Evolutionary conservation across 2,797 vertebrate species (phyloP), one percentile per base, ranked within the genome.

Genomic region (Amniataba percoides): DNA sequence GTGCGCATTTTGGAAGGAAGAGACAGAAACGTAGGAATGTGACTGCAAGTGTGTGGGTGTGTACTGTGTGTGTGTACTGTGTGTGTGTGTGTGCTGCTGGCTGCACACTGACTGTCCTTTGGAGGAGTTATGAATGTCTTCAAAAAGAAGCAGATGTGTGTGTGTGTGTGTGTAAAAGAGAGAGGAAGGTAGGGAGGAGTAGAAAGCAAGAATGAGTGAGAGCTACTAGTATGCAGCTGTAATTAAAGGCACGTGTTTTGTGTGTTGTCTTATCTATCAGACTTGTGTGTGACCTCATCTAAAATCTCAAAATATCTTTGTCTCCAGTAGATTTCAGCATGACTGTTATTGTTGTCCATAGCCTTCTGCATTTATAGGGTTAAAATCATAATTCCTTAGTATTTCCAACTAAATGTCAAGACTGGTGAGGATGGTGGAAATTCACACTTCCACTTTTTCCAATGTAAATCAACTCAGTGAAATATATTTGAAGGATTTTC

Each of bases 61-160:
- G 58, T 7, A 0, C 8, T 7, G 34, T n/a, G 15, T 7, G 34
- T n/a, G 15, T 53, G 59, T 0, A 1, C 39, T n/a, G n/a, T n/a
- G n/a, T 53, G 59, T 0, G 0, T 39, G 11, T 59, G 23, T 56
- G n/a, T 42, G 19, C 48, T 14, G 61, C 13, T 25, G 52, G 40
- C 55, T 60, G n/a, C 52, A 21, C 13, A 36, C 25, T 42, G 19
- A 65, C n/a, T n/a, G n/a, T 13, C 39, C 25, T 40, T 16, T 16
- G 18, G 14, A 58, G 61, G 67, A 76, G 53, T 63, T 49, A 18
- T 9, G 21, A 65, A n/a, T 48, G 31, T 65, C 25, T 45, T 60
- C 25, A 52, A 25, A 56, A 51, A 42, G 73, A 64, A 59, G 46
- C 66, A 67, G 80, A 73, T 80, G 65, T 78, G 66, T n/a, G 23